phyloP scores from a whole-genome alignment of 1,140 invertebrate species.

The Apis mellifera region Amel_HAv3.1 CM009940.2:12087501-12088000 shows the following conservation, averaged over 20 bases:
- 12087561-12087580: background rate
- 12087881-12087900: background rate
- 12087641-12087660: background rate
- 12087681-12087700: too few relatives aligned
- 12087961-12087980: background rate
- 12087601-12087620: background rate
- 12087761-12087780: background rate
- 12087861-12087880: background rate
- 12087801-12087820: background rate
- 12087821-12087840: constrained; percentile 17
- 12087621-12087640: background rate
- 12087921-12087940: background rate
- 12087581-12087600: background rate
- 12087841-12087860: constrained; percentile 31
- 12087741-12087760: background rate
- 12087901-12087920: too few relatives aligned
- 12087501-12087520: background rate
- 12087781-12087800: background rate
- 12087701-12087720: background rate
- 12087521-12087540: background rate
- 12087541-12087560: background rate
- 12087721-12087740: background rate
- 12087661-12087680: background rate
- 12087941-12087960: constrained; percentile 1
- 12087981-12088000: background rate